phyloP scores from a whole-genome alignment of 2,888 invertebrate genomes.

The Strigamia transsilvanica region DNA sequence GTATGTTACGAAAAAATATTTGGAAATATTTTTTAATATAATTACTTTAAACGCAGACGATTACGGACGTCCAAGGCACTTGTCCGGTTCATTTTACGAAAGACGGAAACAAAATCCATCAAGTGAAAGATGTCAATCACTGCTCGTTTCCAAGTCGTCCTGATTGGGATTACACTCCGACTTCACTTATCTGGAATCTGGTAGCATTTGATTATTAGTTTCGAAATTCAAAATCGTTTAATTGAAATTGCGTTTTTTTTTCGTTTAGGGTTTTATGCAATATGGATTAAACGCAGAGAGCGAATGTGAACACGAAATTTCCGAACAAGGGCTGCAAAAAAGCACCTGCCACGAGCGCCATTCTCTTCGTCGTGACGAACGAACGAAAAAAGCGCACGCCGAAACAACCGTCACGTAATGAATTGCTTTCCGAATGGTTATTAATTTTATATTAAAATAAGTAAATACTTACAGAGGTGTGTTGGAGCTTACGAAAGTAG shows the following conservation, averaged over 20 bases:
- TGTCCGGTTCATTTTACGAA: slow-evolving; percentile 55
- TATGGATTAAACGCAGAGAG: slow-evolving; percentile 52
- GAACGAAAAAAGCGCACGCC: slow-evolving; percentile 55
- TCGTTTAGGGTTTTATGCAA: slow-evolving; percentile 57
- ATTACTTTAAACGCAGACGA: slow-evolving; percentile 29
- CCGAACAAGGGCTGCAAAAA: slow-evolving; percentile 53
- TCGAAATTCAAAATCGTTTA: neutral
- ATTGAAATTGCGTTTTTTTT: neutral
- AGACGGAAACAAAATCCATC: slow-evolving; percentile 29
- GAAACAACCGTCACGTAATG: slow-evolving; percentile 57
- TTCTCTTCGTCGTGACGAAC: slow-evolving; percentile 56
- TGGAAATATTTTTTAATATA: neutral
- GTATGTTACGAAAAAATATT: neutral
- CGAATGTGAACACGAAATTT: slow-evolving; percentile 55
- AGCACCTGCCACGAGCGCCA: slow-evolving; percentile 57
- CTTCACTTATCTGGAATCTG: slow-evolving; percentile 58
- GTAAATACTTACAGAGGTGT: neutral
- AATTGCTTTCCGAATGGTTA: neutral
- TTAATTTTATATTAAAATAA: neutral
- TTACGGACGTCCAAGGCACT: slow-evolving; percentile 54
- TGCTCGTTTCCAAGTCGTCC: slow-evolving; percentile 57
- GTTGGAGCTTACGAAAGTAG: neutral
- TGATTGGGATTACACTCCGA: slow-evolving; percentile 57
- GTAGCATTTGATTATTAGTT: slow-evolving; percentile 54
- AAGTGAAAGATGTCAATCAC: slow-evolving; percentile 56